Evolutionary conservation across 2,113 vertebrate species (phyloP).

Genomic region (Rhipidura dahli): DNA sequence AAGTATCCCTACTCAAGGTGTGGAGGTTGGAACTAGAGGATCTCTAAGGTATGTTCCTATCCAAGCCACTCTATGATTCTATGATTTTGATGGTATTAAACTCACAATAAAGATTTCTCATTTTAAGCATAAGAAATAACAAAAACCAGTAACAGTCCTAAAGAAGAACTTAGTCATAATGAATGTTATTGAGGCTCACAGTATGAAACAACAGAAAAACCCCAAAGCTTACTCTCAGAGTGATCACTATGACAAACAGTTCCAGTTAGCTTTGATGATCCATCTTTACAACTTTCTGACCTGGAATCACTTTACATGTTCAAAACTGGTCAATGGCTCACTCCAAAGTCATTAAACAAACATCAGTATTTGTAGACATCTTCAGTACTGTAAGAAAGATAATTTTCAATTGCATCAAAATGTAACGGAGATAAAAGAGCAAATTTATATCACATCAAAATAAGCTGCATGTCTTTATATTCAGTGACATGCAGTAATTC

Average conservation of each 20-base stretch:
- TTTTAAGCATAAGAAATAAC: background rate
- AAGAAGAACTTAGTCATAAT: background rate
- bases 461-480: background rate
- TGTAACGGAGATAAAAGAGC: background rate
- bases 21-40: accelerated
- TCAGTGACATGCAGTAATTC: background rate
- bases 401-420: conserved; percentile 3
- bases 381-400: background rate
- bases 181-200: background rate
- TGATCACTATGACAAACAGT: background rate
- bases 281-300: background rate
- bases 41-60: background rate
- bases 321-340: background rate
- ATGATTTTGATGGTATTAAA: background rate
- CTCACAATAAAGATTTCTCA: background rate
- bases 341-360: background rate
- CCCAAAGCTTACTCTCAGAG: background rate
- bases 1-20: background rate
- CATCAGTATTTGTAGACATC: background rate
- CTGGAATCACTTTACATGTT: background rate
- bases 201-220: background rate
- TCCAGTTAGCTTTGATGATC: background rate
- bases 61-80: background rate
- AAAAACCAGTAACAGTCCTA: background rate
- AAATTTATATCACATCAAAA: background rate